Base-by-base conservation (phyloP, 2,113 vertebrate species). In the Petroica traversi region DNA sequence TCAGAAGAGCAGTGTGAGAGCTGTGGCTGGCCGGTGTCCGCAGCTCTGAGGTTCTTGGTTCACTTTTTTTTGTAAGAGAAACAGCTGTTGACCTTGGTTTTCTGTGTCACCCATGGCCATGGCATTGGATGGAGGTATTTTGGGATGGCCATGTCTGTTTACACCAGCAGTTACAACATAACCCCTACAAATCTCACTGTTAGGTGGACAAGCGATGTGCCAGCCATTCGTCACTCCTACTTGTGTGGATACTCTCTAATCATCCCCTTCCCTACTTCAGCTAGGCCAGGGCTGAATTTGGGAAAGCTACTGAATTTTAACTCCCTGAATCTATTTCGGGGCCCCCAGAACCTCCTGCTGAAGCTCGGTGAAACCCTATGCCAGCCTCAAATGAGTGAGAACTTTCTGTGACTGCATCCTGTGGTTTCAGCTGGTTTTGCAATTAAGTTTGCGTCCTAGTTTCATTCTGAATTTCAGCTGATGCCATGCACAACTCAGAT, bases 351-450 rank as follows among this genome's bases (percentile, higher is more conserved):
- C 55, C 75, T 92, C 61, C 71, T 67, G 74, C 63, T 85, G 93
- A 94, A 93, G 79, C 88, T 96, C 23, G 11, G 55, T 93, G 68
- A 97, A 96, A 95, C 55, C 38, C 68, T 94, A 96, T 95, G 95
- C 94, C 95, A 96, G 75, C 59, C 78, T 94, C 85, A 90, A 80
- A 88, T 0, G 2, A 96, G 51, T 90, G 79, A 93, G 93, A 88
- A 88, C 90, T 94, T 91, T 96, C 93, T 96, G 72, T 88, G 90
- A 90, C 90, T 78, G 75, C 9, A 24, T 92, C 87, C 89, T 97
- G 95, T 93, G 92, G 95, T 96, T 97, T 92, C 92, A 72, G 85
- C 88, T 95, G 96, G 85, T 94, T 97, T 96, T 96, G 96, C 88
- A 96, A 97, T 97, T 94, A 95, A 86, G 85, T 92, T 92, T 88